phyloP scores from a whole-genome alignment of 2,113 vertebrate genomes.

The Blennius ocellaris region DNA sequence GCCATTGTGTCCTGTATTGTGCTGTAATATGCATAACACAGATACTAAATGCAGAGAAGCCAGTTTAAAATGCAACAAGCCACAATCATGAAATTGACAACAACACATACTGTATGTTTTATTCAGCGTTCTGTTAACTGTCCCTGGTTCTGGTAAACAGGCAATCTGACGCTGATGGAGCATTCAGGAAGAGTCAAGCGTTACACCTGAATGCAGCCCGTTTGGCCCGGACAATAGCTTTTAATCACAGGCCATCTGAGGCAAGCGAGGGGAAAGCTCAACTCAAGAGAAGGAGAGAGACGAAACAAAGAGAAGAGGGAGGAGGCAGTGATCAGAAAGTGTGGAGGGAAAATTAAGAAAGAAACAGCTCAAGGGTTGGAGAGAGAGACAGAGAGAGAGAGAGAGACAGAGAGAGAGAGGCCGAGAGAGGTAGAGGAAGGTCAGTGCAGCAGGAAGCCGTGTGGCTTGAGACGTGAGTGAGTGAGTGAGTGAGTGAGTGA shows the following conservation, averaged over 20 bases:
- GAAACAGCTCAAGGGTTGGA: neutral
- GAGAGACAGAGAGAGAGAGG: neutral
- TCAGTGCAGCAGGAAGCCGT: conserved; percentile 18
- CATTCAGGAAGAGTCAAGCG: neutral
- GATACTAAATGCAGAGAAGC: conserved; percentile 15
- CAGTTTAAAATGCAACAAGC: neutral
- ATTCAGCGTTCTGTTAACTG: too few species aligned
- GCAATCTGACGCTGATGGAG: neutral
- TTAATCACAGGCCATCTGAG: conserved; percentile 32
- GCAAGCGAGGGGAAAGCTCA: conserved; percentile 7
- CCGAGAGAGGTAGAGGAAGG: neutral
- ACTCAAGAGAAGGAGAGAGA: conserved; percentile 16
- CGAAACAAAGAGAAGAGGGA: conserved; percentile 9
- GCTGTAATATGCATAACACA: conserved; percentile 15
- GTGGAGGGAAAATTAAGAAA: neutral
- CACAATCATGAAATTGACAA: neutral
- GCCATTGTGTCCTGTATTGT: conserved; percentile 28
- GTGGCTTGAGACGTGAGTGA: conserved; percentile 5
- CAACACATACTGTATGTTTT: neutral
- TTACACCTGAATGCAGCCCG: conserved; percentile 11
- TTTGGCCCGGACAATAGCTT: conserved; percentile 20
- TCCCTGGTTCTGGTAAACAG: neutral
- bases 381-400: conserved; percentile 5
- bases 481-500: neutral
- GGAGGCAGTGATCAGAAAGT: neutral